These are phyloP conservation scores for Meliscaeva auricollis DNA, from an alignment of 2,888 invertebrate species.

Conservation along the genomic window DNA sequence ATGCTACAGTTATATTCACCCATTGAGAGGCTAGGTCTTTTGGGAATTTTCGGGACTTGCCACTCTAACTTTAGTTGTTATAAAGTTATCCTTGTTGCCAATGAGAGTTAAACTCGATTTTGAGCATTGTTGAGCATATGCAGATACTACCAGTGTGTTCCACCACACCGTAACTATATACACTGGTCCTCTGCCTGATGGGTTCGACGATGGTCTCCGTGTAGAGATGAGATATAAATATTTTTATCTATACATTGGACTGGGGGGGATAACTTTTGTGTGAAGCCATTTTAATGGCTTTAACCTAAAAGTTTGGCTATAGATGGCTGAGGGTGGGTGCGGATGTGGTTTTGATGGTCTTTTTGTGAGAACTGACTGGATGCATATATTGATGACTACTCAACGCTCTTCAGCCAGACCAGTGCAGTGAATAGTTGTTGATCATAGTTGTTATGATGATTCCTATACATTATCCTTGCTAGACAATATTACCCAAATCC, in stretches of 20 bases:
- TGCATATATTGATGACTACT: slow-evolving; percentile 65
- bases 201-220: slow-evolving; percentile 2
- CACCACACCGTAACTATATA: neutral
- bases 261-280: slow-evolving; percentile 62
- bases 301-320: slow-evolving; percentile 60
- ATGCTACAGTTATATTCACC: neutral
- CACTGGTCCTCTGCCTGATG: neutral
- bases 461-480: neutral
- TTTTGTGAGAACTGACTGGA: slow-evolving; percentile 3
- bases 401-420: slow-evolving; percentile 50
- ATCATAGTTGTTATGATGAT: slow-evolving; percentile 64
- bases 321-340: neutral
- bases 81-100: slow-evolving; percentile 73
- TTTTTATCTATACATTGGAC: slow-evolving; percentile 19
- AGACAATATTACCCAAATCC: neutral
- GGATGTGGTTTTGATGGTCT: slow-evolving; percentile 10
- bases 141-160: slow-evolving; percentile 37
- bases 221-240: neutral
- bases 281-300: slow-evolving; percentile 73
- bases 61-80: slow-evolving; percentile 75
- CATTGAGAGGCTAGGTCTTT: slow-evolving; percentile 42
- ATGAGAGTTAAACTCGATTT: slow-evolving; percentile 74
- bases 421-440: slow-evolving; percentile 56
- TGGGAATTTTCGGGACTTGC: slow-evolving; percentile 70
- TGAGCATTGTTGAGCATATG: slow-evolving; percentile 73